Evolutionary conservation across 2,888 invertebrate genomes (phyloP).

Genomic region (Boloria selene): DNA sequence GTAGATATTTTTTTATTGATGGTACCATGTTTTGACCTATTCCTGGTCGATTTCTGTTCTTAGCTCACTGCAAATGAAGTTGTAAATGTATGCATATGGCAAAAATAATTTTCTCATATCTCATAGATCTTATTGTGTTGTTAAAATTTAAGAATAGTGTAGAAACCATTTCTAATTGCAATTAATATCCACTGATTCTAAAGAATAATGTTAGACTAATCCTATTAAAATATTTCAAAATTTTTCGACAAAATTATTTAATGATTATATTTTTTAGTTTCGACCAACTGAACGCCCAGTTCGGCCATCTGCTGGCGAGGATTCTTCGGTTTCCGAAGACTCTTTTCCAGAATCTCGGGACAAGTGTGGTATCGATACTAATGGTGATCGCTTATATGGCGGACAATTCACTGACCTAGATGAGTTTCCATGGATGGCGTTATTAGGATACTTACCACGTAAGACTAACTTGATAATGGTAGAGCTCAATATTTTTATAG

Average conservation of each 20-base stretch:
- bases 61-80: no score
- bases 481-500: neutral
- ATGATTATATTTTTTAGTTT: conserved; percentile 31
- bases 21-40: no score
- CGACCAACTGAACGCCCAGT: conserved; percentile 41
- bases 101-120: no score
- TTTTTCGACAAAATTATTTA: neutral
- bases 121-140: no score
- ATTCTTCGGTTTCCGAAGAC: conserved; percentile 54
- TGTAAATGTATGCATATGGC: no score
- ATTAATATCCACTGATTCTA: no score
- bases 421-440: conserved; percentile 85
- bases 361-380: conserved; percentile 81
- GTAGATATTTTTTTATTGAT: no score
- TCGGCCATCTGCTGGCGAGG: conserved; percentile 37
- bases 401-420: conserved; percentile 84
- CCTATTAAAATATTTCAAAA: no score
- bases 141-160: no score
- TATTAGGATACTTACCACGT: conserved; percentile 82
- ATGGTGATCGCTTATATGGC: conserved; percentile 83
- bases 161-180: no score
- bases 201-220: no score
- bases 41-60: no score
- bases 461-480: conserved; percentile 43
- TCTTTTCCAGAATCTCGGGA: conserved; percentile 57